phyloP scores from a whole-genome alignment of 37 sponge, comb jelly and placozoan genomes.

The Ianthella basta region DNA sequence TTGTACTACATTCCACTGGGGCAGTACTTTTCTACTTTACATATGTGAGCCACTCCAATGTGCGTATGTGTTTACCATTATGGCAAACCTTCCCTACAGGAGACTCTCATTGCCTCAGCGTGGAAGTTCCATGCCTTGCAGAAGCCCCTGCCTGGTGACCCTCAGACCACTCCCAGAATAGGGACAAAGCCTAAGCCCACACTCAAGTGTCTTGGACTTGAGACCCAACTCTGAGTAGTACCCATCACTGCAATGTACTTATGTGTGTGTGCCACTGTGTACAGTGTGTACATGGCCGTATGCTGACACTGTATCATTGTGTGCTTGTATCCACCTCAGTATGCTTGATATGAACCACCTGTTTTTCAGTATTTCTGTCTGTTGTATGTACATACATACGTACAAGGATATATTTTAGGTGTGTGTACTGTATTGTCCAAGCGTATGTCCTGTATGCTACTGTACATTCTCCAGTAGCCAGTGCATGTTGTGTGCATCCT shows the following conservation, averaged over 20 bases:
- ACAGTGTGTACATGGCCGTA: not conserved
- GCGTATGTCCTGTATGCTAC: too few species aligned
- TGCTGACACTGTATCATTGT: not conserved
- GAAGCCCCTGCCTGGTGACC: conserved; percentile 69
- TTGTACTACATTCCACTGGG: too few species aligned
- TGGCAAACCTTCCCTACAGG: conserved; percentile 70
- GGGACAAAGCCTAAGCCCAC: conserved; percentile 84
- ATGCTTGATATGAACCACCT: too few species aligned
- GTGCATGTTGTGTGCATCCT: too few species aligned
- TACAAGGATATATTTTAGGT: too few species aligned
- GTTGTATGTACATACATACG: too few species aligned
- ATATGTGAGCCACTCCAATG: too few species aligned
- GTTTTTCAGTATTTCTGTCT: too few species aligned
- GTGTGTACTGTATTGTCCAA: too few species aligned
- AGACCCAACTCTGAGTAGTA: not conserved
- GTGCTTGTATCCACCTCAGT: not conserved
- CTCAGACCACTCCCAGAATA: conserved; percentile 78
- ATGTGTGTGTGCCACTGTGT: not conserved
- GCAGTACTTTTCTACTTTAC: too few species aligned
- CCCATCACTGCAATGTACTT: not conserved
- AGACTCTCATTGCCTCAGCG: conserved; percentile 84
- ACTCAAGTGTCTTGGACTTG: conserved; percentile 60
- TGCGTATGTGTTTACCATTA: conserved; percentile 14
- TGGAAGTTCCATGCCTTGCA: conserved; percentile 97
- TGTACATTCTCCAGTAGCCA: too few species aligned